A percentile compares a stretch with the other conserved stretches of the same genome.
Evolutionary conservation across 2,888 invertebrate species (phyloP).

Genomic region (Hirtodrosophila trivittata): DNA sequence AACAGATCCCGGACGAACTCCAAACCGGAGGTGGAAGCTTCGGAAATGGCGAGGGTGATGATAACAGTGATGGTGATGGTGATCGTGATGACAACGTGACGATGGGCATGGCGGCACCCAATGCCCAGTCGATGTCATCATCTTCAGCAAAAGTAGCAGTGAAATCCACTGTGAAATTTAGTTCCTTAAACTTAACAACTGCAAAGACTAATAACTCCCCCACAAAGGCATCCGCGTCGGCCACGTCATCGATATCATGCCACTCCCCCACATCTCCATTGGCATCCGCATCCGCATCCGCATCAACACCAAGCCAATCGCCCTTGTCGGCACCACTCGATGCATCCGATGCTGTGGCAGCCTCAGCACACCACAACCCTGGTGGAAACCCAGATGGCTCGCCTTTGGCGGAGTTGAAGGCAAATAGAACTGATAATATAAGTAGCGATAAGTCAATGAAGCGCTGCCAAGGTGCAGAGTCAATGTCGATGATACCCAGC

Average conservation of each 20-base stretch:
- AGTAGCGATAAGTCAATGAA: constrained; percentile 72
- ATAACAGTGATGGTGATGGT: constrained; percentile 12
- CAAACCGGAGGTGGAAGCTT: too few relatives aligned
- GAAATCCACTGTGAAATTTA: constrained; percentile 58
- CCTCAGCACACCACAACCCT: too few relatives aligned
- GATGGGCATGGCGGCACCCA: constrained; percentile 27
- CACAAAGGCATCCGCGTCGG: constrained; percentile 13
- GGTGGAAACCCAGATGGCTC: constrained; percentile 13
- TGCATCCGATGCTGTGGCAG: constrained; percentile 15
- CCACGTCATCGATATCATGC: constrained; percentile 10
- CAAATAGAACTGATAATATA: constrained; percentile 81
- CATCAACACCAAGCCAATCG: constrained; percentile 44
- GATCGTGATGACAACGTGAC: background rate
- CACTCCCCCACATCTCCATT: background rate
- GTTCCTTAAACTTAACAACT: constrained; percentile 80
- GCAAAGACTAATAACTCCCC: constrained; percentile 73
- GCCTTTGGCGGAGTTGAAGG: constrained; percentile 34
- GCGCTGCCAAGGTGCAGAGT: constrained; percentile 34
- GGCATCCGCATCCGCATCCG: constrained; percentile 34
- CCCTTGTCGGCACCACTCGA: constrained; percentile 24
- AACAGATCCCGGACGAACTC: background rate
- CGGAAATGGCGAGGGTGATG: background rate
- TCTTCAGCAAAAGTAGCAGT: constrained; percentile 44
- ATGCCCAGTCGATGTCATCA: constrained; percentile 16
- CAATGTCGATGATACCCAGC: too few relatives aligned